Evolutionary conservation across 2,797 vertebrate species (phyloP).

Genomic region (Todus mexicanus): DNA sequence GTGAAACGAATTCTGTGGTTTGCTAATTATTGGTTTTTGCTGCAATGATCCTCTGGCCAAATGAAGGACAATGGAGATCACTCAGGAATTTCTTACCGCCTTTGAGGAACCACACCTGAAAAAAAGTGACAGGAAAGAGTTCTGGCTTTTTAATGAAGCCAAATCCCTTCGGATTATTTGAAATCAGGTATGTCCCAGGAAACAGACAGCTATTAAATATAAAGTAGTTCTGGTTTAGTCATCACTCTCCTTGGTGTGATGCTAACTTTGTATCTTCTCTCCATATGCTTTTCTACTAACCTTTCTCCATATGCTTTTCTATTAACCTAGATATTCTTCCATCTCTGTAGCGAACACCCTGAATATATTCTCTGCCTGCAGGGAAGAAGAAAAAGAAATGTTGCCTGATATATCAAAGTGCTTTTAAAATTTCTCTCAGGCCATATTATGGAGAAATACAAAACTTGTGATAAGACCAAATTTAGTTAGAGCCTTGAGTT

Average conservation of each 20-base stretch:
- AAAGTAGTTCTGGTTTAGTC: background rate
- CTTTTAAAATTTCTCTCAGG: background rate
- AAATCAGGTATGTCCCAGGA: background rate
- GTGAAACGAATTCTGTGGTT: background rate
- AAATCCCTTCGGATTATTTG: background rate
- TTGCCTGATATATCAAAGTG: background rate
- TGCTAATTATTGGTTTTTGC: background rate
- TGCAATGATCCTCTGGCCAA: background rate
- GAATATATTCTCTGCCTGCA: background rate
- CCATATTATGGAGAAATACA: background rate
- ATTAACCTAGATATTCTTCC: background rate
- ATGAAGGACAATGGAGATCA: background rate
- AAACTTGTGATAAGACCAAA: background rate
- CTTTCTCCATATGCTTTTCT: background rate
- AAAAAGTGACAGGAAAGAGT: background rate
- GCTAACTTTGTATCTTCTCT: background rate
- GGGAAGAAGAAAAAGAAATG: background rate
- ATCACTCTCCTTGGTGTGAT: background rate
- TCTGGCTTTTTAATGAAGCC: background rate
- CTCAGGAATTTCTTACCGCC: background rate
- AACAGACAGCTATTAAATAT: background rate
- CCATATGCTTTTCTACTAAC: background rate
- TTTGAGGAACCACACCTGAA: background rate
- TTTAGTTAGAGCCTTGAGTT: background rate
- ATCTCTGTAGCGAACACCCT: background rate